phyloP scores from a whole-genome alignment of 2,113 vertebrate species.

The Mirounga angustirostris region DNA sequence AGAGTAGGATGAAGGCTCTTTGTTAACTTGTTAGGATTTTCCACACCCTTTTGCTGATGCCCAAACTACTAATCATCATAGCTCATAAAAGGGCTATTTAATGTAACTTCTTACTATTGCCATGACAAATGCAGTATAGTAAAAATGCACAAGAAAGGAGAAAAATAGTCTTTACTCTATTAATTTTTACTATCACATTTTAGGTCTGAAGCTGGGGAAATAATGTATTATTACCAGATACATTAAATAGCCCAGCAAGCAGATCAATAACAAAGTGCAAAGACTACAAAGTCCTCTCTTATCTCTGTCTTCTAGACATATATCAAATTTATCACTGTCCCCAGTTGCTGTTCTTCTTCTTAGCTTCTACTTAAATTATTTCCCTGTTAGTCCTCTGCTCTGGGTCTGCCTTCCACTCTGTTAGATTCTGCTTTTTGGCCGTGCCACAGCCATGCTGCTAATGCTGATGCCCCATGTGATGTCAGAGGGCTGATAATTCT shows the following conservation, averaged over 20 bases:
- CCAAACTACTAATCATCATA: conserved; percentile 49
- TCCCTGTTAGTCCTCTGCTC: conserved; percentile 62
- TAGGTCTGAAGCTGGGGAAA: conserved; percentile 60
- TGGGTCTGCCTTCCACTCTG: conserved; percentile 34
- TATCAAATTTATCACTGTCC: conserved; percentile 55
- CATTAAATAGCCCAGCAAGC: conserved; percentile 70
- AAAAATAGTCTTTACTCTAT: conserved; percentile 74
- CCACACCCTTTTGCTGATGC: background rate
- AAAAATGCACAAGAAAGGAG: conserved; percentile 59
- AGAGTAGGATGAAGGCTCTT: background rate
- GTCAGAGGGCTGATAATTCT: conserved; percentile 65
- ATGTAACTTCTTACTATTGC: background rate
- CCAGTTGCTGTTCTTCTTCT: conserved; percentile 45
- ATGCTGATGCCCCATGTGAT: conserved; percentile 45
- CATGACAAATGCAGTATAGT: conserved; percentile 20
- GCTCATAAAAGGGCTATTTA: background rate
- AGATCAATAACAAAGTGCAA: conserved; percentile 76
- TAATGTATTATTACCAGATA: conserved; percentile 71
- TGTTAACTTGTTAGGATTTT: background rate
- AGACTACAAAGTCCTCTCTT: conserved; percentile 61
- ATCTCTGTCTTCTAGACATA: conserved; percentile 66
- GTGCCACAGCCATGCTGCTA: background rate
- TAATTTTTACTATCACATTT: conserved; percentile 77
- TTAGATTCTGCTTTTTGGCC: conserved; percentile 62
- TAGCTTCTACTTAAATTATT: conserved; percentile 67